Base-by-base conservation (phyloP, 2,888 invertebrate genomes). In the Luperina testacea region DNA sequence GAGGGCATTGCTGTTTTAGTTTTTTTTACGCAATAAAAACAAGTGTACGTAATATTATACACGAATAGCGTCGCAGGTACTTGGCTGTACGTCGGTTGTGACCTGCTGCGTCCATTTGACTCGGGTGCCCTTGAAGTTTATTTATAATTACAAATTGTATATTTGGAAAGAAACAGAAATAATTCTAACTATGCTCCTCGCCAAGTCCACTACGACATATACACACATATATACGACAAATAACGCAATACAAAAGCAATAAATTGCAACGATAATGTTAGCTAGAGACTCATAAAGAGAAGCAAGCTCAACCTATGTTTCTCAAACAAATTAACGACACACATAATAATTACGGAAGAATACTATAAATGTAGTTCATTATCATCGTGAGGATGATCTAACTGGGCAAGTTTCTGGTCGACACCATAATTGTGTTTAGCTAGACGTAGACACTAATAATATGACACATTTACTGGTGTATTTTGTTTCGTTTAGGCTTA, bases 1-100 rank as follows among this genome's bases (percentile, higher is more conserved):
- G 92, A 93, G 90, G 92, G 91, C 91, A 91, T 91, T 91, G 89
- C 89, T 90, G 90, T 90, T 92, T 92, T 90, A 91, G 89, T 90
- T 90, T 93, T 83, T 80, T 83, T 90, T 91, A 92, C 92, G 92
- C 91, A 93, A 92, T 90, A 89, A 91, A 91, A 91, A 84, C 82
- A 83, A 83, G 57, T 72, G 75, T 79, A 80, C 83, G 78, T 78
- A 79, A 89, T 80, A 85, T 77, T 84, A 81, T 80, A 80, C 75
- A 65, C 75, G 75, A 73, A 79, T 71, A 84, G 76, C 77, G 72
- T 81, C 79, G 70, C 71, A 79, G 64, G 64, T 78, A 81, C 45
- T 77, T 82, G 78, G 61, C 69, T 80, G 70, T 77, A 82, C 79
- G 77, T 82, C 51, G 64, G 65, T 75, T 77, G 74, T 83, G 87